Conservation (phyloP, 2,797 vertebrate species). For the Poeciliopsis gracilis region DNA sequence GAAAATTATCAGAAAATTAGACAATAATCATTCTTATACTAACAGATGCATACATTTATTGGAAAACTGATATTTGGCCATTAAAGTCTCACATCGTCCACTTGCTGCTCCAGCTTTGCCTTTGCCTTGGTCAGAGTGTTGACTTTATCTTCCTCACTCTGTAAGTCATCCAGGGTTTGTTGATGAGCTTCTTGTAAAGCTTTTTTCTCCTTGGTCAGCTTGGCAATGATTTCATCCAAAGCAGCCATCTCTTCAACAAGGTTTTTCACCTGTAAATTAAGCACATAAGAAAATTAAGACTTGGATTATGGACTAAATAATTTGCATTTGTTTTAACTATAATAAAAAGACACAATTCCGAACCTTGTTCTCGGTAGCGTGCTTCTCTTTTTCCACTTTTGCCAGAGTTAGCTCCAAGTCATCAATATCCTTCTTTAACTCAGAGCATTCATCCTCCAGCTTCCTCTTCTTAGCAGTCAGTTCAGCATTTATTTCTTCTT, state of each 20-base stretch:
- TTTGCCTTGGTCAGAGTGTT: conserved; percentile 90
- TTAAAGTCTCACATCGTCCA: conserved; percentile 82
- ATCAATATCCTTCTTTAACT: conserved; percentile 81
- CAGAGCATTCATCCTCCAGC: conserved; percentile 86
- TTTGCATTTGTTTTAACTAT: not conserved
- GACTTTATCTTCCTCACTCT: conserved; percentile 92
- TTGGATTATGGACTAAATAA: not conserved
- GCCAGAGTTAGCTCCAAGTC: conserved; percentile 71
- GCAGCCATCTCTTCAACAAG: conserved; percentile 88
- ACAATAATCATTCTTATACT: not conserved
- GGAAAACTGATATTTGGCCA: not conserved
- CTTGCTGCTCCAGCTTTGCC: conserved; percentile 89
- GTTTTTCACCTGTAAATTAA: conserved; percentile 60
- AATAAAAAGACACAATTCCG: not conserved
- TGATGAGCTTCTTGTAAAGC: conserved; percentile 91
- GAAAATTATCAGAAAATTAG: not conserved
- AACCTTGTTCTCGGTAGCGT: conserved; percentile 91
- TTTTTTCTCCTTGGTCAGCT: conserved; percentile 84
- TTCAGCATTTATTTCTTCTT: conserved; percentile 8
- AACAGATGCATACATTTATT: not conserved
- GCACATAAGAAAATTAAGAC: not conserved
- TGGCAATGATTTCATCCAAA: conserved; percentile 86
- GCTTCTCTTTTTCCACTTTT: conserved; percentile 93
- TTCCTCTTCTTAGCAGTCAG: conserved; percentile 76
- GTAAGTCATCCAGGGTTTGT: conserved; percentile 90